A percentile compares a stretch with the other conserved stretches of the same genome.
phyloP scores from a whole-genome alignment of 2,113 vertebrate species.

The Toxotes chatareus region DNA sequence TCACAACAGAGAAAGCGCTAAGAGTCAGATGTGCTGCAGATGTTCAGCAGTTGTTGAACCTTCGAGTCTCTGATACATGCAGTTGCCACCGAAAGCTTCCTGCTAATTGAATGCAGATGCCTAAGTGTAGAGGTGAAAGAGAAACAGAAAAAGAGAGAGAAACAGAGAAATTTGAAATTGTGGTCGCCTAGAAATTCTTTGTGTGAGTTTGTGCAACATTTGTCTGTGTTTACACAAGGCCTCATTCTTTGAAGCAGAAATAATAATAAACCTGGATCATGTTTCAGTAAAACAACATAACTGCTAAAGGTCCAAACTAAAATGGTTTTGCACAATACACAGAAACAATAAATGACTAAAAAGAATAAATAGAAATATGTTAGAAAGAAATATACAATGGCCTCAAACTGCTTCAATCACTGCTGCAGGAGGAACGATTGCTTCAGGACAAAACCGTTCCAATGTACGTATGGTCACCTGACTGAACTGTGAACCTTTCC shows the following conservation, averaged over 20 bases:
- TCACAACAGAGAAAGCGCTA: background rate
- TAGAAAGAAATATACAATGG: too few relatives aligned
- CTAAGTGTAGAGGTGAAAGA: background rate
- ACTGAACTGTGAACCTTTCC: background rate
- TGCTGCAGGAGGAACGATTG: too few relatives aligned
- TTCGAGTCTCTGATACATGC: slow-evolving; percentile 10
- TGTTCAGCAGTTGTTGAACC: slow-evolving; percentile 45
- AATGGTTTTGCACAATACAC: background rate
- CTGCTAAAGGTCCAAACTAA: background rate
- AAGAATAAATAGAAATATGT: background rate
- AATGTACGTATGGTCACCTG: too few relatives aligned
- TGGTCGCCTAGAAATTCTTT: too few relatives aligned
- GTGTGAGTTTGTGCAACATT: background rate
- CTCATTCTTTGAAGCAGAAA: background rate
- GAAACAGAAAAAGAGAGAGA: background rate
- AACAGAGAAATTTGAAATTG: background rate
- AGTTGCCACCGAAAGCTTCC: slow-evolving; percentile 26
- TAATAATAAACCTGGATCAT: background rate
- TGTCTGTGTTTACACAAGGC: background rate
- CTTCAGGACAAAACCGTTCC: too few relatives aligned
- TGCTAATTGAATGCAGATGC: slow-evolving; percentile 47
- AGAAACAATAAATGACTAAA: background rate
- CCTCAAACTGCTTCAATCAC: too few relatives aligned
- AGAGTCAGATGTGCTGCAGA: slow-evolving; percentile 29
- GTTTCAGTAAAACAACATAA: background rate